Conservation (phyloP, 2,797 vertebrate genomes). For the Phoeniculus purpureus region DNA sequence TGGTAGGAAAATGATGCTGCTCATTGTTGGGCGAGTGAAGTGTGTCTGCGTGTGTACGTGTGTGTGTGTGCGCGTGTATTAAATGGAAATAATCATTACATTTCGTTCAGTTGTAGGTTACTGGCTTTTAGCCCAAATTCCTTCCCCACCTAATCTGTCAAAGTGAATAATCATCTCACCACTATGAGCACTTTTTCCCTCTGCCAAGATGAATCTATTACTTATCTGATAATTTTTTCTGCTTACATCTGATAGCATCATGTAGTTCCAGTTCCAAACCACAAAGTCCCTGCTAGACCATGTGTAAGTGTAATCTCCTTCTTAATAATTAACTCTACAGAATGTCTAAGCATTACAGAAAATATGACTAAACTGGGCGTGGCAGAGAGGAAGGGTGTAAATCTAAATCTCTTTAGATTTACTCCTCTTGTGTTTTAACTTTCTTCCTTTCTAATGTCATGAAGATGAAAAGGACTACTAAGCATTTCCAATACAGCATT, state of each 20-base stretch:
- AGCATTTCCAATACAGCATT: background rate
- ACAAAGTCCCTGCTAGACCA: background rate
- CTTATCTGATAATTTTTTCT: background rate
- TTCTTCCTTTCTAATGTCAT: background rate
- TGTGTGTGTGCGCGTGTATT: background rate
- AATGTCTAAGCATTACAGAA: background rate
- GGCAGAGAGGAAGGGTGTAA: background rate
- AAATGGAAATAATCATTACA: background rate
- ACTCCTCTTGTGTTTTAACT: background rate
- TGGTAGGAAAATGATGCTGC: background rate
- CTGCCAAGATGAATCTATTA: background rate
- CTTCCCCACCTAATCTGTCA: background rate
- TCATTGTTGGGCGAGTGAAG: background rate
- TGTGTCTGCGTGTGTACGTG: too few species aligned
- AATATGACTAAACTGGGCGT: background rate
- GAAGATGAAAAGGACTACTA: background rate
- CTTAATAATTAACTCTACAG: background rate
- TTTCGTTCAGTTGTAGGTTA: background rate
- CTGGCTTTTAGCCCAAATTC: background rate
- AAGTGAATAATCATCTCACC: background rate
- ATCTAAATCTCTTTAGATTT: background rate
- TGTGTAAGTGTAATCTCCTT: background rate
- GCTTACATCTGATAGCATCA: background rate
- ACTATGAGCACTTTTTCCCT: background rate
- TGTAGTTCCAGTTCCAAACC: background rate